A percentile compares a stretch with the other conserved stretches of the same genome.
Evolutionary conservation across 2,888 invertebrate genomes (phyloP).

Genomic region (Abscondita cerata): DNA sequence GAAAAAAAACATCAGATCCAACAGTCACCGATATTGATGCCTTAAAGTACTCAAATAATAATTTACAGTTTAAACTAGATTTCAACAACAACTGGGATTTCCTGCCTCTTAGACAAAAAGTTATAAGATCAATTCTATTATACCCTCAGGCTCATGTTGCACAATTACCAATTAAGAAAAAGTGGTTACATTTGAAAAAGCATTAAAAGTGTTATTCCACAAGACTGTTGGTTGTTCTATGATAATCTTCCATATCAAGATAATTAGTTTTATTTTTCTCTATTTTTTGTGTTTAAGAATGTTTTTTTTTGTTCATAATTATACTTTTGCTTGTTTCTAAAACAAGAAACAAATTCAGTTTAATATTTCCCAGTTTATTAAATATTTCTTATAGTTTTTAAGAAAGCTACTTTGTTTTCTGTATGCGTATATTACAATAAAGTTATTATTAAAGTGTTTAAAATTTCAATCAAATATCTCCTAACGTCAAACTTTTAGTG

Average conservation of each 20-base stretch:
- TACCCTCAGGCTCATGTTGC: background rate
- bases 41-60: constrained; percentile 9
- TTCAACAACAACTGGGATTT: background rate
- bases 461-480: background rate
- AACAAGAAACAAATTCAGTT: no score
- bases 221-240: background rate
- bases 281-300: no score
- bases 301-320: background rate
- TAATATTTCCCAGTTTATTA: no score
- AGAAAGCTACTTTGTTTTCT: background rate
- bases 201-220: background rate
- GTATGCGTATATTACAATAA: no score
- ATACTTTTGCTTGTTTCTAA: no score
- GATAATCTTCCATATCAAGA: background rate
- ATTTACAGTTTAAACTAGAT: background rate
- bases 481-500: background rate
- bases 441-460: no score
- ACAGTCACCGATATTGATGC: constrained; percentile 17
- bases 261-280: no score
- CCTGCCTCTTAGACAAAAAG: background rate
- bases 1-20: constrained; percentile 13
- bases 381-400: background rate
- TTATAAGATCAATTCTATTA: background rate
- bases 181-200: background rate
- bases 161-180: constrained; percentile 1